phyloP scores from a whole-genome alignment of 30 jellyfish, hydroid and myxozoan species.

The Catostylus mosaicus region DNA sequence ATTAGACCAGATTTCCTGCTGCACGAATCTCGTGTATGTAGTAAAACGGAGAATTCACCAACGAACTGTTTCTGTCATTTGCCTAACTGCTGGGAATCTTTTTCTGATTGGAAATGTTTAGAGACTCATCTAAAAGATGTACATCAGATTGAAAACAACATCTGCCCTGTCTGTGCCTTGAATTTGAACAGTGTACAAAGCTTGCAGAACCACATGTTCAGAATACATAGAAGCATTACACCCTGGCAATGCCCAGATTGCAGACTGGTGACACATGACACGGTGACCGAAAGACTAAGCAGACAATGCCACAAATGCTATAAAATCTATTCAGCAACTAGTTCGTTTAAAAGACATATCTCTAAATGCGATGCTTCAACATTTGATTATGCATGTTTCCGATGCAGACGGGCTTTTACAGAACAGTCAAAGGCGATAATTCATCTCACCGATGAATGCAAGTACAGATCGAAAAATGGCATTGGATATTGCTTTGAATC shows the following conservation, averaged over 20 bases:
- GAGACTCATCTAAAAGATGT: not conserved
- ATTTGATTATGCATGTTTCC: conserved; percentile 19
- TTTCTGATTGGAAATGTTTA: not conserved
- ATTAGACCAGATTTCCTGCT: too few species aligned
- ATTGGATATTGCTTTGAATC: not conserved
- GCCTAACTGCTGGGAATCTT: not conserved
- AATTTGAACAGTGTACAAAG: not conserved
- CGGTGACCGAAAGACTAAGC: too few species aligned
- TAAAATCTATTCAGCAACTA: not conserved
- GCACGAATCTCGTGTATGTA: too few species aligned
- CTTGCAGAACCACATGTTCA: not conserved
- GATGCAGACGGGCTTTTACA: conserved; percentile 29
- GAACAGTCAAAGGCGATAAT: not conserved
- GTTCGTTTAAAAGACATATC: too few species aligned
- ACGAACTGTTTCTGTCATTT: too few species aligned
- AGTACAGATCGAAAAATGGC: not conserved
- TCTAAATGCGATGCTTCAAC: too few species aligned
- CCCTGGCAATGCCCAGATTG: conserved; percentile 18
- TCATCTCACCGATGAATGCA: conserved; percentile 16
- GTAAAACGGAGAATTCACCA: too few species aligned
- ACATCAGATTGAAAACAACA: not conserved
- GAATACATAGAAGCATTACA: not conserved
- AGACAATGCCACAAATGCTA: not conserved
- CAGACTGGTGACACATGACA: too few species aligned
- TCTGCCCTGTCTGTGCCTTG: not conserved